Evolutionary conservation across 2,113 vertebrate genomes (phyloP).

Genomic region (Triplophysa tibetana): DNA sequence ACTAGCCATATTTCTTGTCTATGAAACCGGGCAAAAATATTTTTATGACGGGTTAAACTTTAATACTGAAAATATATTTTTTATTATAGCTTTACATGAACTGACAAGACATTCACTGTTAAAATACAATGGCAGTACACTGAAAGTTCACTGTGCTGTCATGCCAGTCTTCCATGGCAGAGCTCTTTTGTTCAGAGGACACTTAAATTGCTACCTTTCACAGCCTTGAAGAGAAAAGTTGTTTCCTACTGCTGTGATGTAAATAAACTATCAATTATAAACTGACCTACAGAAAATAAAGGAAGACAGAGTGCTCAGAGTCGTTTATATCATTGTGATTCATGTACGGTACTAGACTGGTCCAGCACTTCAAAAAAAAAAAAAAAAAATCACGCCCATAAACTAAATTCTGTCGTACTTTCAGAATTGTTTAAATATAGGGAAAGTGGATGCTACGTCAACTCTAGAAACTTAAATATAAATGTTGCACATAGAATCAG

Average conservation of each 20-base stretch:
- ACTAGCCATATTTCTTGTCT: no score
- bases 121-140: background rate
- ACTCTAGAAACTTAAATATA: background rate
- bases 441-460: constrained; percentile 3
- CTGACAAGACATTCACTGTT: background rate
- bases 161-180: constrained; percentile 44
- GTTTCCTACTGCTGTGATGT: constrained; percentile 64
- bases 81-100: background rate
- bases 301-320: constrained; percentile 49
- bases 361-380: background rate
- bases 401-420: constrained; percentile 27
- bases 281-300: constrained; percentile 54
- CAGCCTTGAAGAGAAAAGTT: constrained; percentile 66
- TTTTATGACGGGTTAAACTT: no score
- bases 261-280: constrained; percentile 66
- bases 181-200: constrained; percentile 61
- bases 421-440: background rate
- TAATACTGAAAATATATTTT: background rate
- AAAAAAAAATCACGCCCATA: background rate
- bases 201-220: constrained; percentile 63
- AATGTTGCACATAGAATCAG: background rate
- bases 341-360: constrained; percentile 25
- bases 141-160: background rate
- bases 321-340: constrained; percentile 57
- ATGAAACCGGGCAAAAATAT: no score